Conservation (phyloP, 1,140 invertebrate species). For the Diploscapter pachys region DNA sequence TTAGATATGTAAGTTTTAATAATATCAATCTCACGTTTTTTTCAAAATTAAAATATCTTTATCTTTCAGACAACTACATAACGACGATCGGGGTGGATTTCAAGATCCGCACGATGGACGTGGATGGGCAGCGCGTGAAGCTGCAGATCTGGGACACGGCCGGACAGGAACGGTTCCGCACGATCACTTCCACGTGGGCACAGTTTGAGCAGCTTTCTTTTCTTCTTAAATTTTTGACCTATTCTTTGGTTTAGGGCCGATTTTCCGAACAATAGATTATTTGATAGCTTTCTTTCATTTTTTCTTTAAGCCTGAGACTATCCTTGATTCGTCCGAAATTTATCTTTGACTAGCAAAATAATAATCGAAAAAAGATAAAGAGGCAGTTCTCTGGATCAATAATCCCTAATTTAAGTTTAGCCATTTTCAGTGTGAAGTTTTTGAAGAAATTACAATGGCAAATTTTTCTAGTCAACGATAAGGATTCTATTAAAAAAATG, state of each 20-base stretch:
- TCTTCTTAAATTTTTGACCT: neutral
- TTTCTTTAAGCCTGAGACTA: too few relatives aligned
- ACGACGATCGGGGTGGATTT: conserved; percentile 99
- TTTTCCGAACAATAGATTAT: too few relatives aligned
- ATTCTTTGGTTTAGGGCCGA: neutral
- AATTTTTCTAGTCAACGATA: neutral
- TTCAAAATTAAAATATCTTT: conserved; percentile 23
- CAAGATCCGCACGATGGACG: conserved; percentile 92
- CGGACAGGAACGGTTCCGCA: conserved; percentile 80
- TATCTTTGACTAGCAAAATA: too few relatives aligned
- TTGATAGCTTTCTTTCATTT: too few relatives aligned
- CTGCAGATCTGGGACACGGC: conserved; percentile 83
- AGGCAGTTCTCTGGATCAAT: too few relatives aligned
- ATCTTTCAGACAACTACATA: conserved; percentile 78
- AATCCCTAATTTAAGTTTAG: too few relatives aligned
- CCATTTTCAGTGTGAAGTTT: neutral
- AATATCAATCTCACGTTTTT: neutral
- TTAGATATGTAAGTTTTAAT: neutral
- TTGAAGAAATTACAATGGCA: neutral
- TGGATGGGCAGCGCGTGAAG: conserved; percentile 91
- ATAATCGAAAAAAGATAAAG: too few relatives aligned
- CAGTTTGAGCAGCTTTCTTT: neutral
- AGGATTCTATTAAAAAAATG: neutral
- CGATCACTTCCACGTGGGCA: conserved; percentile 82
- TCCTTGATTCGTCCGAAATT: too few relatives aligned